Evolutionary conservation across 2,888 invertebrate genomes (phyloP), one percentile per base, ranked within the genome.

Genomic region (Dasysyrphus tricinctus): DNA sequence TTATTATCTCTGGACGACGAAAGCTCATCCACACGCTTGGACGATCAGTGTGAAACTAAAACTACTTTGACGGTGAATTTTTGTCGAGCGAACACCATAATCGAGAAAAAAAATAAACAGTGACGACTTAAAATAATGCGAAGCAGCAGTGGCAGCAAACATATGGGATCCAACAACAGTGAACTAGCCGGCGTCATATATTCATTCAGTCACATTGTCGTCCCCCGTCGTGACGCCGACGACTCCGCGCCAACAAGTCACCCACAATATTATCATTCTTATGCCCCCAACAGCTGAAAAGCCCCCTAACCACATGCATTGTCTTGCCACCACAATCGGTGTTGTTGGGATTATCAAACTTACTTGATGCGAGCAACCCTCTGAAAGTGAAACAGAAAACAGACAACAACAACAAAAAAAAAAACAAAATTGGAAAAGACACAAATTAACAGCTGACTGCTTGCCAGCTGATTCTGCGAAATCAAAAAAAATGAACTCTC

Each of bases 1-100:
- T 76, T 57, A 49, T 29, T 78, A 74, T 78, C 54, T 73, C 47
- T 78, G 39, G 34, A 49, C 82, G 73, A 83, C 82, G 61, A 83
- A 83, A 74, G 39, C 51, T 57, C 83, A 72, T 77, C 80, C 76
- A 73, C 61, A 73, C 76, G 32, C 73, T 85, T 77, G 44, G 56
- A 73, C 80, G 80, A 56, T 73, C 80, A 51, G 44, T 61, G 59
- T 69, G 67, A 67, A 73, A 84, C 83, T 84, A 63, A 67, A 73
- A 84, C 83, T 84, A 63, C 61, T 63, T 78, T 63, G 74, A 56
- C 79, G 29, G 49, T 75, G 42, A 57, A 51, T 75, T 56, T 70
- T 79, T 74, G 34, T 63, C 67, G 56, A 74, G 24, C 69, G 74
- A 63, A 63, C 73, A 63, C 61, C 49, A 67, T 67, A 67, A 67